phyloP scores from a whole-genome alignment of 1,140 invertebrate genomes.

The Frieseomelitta varia region DNA sequence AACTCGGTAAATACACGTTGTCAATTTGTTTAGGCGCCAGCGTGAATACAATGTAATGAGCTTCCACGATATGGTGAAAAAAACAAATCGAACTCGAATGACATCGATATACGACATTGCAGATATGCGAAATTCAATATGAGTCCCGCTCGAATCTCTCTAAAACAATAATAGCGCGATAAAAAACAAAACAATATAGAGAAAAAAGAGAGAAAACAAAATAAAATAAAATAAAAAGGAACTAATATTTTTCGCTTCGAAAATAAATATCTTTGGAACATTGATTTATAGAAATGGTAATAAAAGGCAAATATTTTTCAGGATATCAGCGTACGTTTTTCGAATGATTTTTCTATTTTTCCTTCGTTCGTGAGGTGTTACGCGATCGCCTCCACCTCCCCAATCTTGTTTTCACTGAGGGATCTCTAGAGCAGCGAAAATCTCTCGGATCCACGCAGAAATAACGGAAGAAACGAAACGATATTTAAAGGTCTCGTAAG shows the following conservation, averaged over 20 bases:
- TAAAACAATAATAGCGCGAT: neutral
- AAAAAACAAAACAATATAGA: neutral
- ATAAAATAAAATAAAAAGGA: too few species aligned
- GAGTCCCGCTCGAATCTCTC: too few species aligned
- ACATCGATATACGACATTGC: neutral
- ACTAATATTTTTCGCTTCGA: neutral
- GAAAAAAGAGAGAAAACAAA: too few species aligned
- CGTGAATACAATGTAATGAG: neutral
- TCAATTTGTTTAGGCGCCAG: neutral
- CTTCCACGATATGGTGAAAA: neutral
- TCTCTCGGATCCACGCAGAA: neutral
- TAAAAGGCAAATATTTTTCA: neutral
- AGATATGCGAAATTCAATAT: neutral
- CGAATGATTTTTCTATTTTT: neutral
- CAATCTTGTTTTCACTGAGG: neutral
- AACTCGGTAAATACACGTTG: slow-evolving; percentile 5
- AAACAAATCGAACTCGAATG: neutral
- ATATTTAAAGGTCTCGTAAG: slow-evolving; percentile 55
- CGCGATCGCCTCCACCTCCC: neutral
- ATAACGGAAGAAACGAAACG: slow-evolving; percentile 48
- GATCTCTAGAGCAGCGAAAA: neutral
- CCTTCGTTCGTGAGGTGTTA: neutral
- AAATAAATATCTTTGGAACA: neutral
- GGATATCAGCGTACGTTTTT: neutral
- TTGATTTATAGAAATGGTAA: neutral